Evolutionary conservation across 2,888 invertebrate genomes (phyloP), one percentile per base, ranked within the genome.

Genomic region (Mythimna impura): DNA sequence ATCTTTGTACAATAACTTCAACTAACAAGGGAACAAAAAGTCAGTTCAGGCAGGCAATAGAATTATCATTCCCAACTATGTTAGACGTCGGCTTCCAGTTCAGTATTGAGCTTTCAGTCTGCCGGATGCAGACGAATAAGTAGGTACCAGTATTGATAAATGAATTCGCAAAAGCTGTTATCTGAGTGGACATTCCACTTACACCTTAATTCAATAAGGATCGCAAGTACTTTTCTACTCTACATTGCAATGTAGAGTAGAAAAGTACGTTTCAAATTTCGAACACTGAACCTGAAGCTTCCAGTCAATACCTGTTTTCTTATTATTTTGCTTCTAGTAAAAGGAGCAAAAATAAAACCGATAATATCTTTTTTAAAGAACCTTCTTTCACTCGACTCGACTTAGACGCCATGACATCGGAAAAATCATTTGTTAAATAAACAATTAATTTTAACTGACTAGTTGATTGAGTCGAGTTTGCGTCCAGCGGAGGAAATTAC

Each of bases 1-100:
- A 78, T 82, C 82, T 83, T 82, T 76, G 75, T 74, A 71, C 58
- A 84, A 83, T 86, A 84, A 87, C 69, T 62, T 73, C 80, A 71
- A 30, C 64, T 79, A 80, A 80, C 76, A 79, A 75, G 65, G 25
- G 43, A 61, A 64, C 54, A 65, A 76, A 72, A 71, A 52, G 70
- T 25, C 54, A 65, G 70, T 65, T 73, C 34, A 55, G 20, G 55
- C 36, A 40, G n/a, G 55, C 36, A 65, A 40, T 50, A 52, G 12
- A n/a, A 55, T 54, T 10, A 54, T 34, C 22, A 55, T 34, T 70
- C 14, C 8, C 30, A 55, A 14, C 3, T 22, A 14, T 14, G 12
- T 17, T 20, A 14, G 5, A 40, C n/a, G 14, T 61, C 52, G 55
- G 25, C 5, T 25, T 47, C 9, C 34, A 47, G 9, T 43, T 7